Evolutionary conservation across 2,113 vertebrate species (phyloP).

Genomic region (Eolophus roseicapilla): DNA sequence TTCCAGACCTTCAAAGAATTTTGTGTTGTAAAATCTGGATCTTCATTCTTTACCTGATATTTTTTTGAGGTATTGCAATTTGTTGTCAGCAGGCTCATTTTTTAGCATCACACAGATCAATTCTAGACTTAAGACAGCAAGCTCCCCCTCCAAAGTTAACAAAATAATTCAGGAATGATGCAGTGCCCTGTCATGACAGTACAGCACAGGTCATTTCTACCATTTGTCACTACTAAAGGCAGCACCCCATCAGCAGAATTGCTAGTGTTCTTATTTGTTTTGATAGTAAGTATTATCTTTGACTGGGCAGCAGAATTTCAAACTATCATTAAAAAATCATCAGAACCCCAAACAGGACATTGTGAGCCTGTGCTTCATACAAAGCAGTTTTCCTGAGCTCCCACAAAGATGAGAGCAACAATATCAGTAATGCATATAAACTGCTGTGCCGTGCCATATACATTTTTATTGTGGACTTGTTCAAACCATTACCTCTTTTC

Average conservation of each 20-base stretch:
- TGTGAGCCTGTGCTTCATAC: not conserved
- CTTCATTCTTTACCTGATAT: not conserved
- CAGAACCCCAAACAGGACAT: not conserved
- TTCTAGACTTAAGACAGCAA: not conserved
- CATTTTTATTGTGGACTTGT: not conserved
- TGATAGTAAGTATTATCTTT: not conserved
- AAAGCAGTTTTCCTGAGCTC: not conserved
- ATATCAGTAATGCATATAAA: slow-evolving; percentile 6
- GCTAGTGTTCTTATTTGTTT: not conserved
- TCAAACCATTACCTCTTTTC: not conserved
- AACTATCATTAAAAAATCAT: slow-evolving; percentile 25
- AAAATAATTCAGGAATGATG: slow-evolving; percentile 16
- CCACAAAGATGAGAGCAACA: not conserved
- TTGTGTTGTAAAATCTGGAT: not conserved
- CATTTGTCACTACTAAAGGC: slow-evolving; percentile 11
- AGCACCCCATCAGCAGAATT: not conserved
- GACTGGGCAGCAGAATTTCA: slow-evolving; percentile 1
- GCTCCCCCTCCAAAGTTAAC: not conserved
- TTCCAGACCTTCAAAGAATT: not conserved
- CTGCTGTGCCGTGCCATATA: not conserved
- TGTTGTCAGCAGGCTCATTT: not conserved
- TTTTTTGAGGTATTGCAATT: not conserved
- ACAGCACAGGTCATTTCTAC: not conserved
- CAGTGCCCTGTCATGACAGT: not conserved
- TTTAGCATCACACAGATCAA: not conserved